Conservation (phyloP, 2,888 invertebrate genomes). For the Xanthorhoe designata region DNA sequence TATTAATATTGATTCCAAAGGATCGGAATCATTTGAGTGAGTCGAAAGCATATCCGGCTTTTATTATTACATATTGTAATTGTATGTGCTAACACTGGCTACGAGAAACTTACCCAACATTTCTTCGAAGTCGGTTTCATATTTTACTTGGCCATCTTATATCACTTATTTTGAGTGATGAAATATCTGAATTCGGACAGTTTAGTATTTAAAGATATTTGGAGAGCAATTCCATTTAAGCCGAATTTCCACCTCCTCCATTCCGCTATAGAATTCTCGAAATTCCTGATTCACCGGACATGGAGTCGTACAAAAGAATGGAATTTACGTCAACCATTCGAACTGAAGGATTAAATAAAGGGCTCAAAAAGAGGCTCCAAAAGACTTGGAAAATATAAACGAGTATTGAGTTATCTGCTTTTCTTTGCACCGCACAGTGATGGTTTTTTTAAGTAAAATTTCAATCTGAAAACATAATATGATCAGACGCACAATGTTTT, state of each 20-base stretch:
- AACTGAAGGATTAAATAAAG: not conserved
- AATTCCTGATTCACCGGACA: slow-evolving; percentile 5
- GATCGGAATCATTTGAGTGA: not conserved
- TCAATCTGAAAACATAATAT: too few relatives aligned
- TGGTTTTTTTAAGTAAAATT: not conserved
- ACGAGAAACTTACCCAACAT: not conserved
- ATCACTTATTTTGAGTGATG: too few relatives aligned
- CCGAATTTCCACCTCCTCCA: not conserved
- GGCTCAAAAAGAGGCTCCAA: not conserved
- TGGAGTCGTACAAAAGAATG: not conserved
- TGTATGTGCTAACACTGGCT: not conserved
- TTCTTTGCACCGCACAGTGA: not conserved
- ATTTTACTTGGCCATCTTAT: too few relatives aligned
- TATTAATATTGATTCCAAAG: too few relatives aligned
- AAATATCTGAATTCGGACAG: not conserved
- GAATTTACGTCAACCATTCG: slow-evolving; percentile 1
- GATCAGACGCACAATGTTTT: too few relatives aligned
- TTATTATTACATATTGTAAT: not conserved
- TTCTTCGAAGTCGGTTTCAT: too few relatives aligned
- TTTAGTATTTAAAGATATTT: not conserved
- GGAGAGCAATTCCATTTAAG: not conserved
- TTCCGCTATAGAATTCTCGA: not conserved
- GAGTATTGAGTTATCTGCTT: not conserved
- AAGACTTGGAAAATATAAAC: not conserved
- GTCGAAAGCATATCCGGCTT: not conserved